Evolutionary conservation across 2,888 invertebrate species (phyloP).

Genomic region (Agrotis puta): DNA sequence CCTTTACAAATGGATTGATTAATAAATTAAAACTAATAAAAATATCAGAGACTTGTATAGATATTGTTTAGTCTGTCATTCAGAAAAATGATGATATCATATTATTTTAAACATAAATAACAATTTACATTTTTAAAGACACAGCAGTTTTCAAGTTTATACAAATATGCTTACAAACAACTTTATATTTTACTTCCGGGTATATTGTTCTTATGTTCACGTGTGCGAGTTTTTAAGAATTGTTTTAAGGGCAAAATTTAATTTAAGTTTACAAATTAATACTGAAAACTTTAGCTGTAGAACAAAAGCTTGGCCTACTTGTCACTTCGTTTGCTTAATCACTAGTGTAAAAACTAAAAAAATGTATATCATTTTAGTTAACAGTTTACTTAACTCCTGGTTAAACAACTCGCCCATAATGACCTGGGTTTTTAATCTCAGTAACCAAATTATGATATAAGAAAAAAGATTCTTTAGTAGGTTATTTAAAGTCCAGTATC

Average conservation of each 20-base stretch:
- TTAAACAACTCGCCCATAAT: too few species aligned
- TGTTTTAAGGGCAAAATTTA: constrained; percentile 5
- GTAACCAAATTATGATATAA: background rate
- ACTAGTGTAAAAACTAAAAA: too few species aligned
- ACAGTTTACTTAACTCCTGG: too few species aligned
- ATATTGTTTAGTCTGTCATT: constrained; percentile 1
- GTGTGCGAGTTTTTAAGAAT: background rate
- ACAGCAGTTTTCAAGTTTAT: constrained; percentile 35
- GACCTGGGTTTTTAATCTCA: background rate
- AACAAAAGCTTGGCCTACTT: too few species aligned
- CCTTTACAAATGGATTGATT: constrained; percentile 54
- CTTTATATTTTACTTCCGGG: constrained; percentile 31
- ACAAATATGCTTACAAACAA: constrained; percentile 6
- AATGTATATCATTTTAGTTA: too few species aligned
- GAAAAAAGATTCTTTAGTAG: too few species aligned
- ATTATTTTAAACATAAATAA: background rate
- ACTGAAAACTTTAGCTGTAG: background rate
- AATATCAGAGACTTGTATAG: background rate
- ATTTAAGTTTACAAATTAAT: background rate
- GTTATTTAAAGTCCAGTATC: background rate
- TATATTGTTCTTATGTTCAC: constrained; percentile 31
- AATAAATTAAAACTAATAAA: constrained; percentile 20
- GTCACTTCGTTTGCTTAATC: too few species aligned
- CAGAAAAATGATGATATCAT: constrained; percentile 30
- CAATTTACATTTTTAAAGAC: constrained; percentile 1